Evolutionary conservation across 2,888 invertebrate species (phyloP), one percentile per base, ranked within the genome.

Genomic region (Gastrophysa polygoni): DNA sequence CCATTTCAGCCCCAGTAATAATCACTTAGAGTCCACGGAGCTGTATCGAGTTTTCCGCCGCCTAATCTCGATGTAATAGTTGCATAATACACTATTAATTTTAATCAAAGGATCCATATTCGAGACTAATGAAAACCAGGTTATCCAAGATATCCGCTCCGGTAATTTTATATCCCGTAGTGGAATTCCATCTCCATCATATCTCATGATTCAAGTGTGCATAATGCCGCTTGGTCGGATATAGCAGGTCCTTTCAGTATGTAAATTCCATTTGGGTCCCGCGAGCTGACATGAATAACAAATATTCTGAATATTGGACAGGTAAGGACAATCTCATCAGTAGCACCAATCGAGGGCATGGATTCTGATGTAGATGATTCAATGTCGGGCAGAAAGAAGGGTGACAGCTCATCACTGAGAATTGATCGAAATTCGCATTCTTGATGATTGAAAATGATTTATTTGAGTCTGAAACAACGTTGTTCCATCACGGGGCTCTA

Each of bases 221-320:
- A 47, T 49, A 57, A 57, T 34, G 44, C 28, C 18, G 52, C 48
- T 38, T 47, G 34, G 29, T 34, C 47, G 52, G 57, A 29, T 61
- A 21, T 3, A 8, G 16, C 2, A 47, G 58, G 56, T 32, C 58
- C 61, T 56, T 58, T 61, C 52, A 59, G 56, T 57, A 66, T 63
- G 63, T 59, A 66, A 61, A 63, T 66, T 63, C 52, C 49, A 47
- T 57, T 61, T 59, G 38, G 48, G 48, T 46, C 28, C 38, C 46
- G 43, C 51, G 54, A 55, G 51, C 63, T 63, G 61, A 56, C 59
- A 56, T 63, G 61, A 66, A 66, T 66, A 66, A 61, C 61, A 58
- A 66, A 56, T 46, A 6, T 43, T 16, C 21, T 4, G 7, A 8
- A 44, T 34, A 24, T 54, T 43, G 21, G 21, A 38, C n/a, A 38